Conservation (phyloP, 2,888 invertebrate genomes). For the Megalurothrips usitatus region DNA sequence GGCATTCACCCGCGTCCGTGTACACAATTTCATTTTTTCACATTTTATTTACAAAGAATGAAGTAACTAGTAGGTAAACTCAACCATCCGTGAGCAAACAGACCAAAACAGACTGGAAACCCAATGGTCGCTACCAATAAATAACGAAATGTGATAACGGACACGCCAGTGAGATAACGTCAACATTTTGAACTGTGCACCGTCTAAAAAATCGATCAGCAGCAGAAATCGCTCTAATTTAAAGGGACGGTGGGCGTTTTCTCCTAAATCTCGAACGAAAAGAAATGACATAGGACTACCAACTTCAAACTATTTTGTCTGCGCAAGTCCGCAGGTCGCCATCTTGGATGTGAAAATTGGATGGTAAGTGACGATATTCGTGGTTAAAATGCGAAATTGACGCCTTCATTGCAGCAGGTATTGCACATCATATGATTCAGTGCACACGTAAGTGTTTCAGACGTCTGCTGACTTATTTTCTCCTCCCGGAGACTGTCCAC, state of each 20-base stretch:
- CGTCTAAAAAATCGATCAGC: background rate
- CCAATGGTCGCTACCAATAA: no score
- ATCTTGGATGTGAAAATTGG: conserved; percentile 47
- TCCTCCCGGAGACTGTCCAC: background rate
- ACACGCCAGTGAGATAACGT: no score
- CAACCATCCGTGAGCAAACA: no score
- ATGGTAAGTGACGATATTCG: conserved; percentile 20
- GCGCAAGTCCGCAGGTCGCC: conserved; percentile 40
- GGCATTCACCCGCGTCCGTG: no score
- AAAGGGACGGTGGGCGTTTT: background rate
- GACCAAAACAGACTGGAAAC: no score
- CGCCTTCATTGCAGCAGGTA: background rate
- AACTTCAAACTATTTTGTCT: conserved; percentile 5
- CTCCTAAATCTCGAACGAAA: background rate
- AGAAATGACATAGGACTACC: background rate
- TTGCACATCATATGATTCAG: background rate
- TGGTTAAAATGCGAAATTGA: conserved; percentile 8
- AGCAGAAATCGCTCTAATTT: background rate
- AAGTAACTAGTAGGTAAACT: no score
- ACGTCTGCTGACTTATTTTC: background rate
- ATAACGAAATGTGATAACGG: no score
- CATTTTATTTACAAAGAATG: no score
- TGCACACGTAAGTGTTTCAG: background rate
- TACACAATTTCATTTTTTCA: no score
- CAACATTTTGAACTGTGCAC: background rate